Evolutionary conservation across 2,113 vertebrate species (phyloP).

Genomic region (Sapajus apella): DNA sequence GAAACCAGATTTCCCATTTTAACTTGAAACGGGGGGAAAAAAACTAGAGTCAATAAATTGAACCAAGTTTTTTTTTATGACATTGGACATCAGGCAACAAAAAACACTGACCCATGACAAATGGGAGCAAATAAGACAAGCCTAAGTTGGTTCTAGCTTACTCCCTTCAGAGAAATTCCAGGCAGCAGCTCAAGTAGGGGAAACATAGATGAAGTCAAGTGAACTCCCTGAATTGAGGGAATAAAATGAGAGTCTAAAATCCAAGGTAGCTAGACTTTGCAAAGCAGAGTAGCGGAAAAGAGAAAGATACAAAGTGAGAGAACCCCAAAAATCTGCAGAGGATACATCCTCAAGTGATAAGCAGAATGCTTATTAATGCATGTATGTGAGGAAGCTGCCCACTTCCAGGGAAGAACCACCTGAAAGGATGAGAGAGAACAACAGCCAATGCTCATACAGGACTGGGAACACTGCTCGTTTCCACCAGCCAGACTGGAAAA

Average conservation of each 20-base stretch:
- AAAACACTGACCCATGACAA: background rate
- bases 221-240: background rate
- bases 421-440: background rate
- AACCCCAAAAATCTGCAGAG: background rate
- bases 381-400: background rate
- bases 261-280: background rate
- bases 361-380: background rate
- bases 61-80: background rate
- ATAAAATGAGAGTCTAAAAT: background rate
- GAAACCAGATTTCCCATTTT: background rate
- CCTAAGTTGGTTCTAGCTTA: background rate
- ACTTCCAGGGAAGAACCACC: background rate
- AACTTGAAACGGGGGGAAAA: background rate
- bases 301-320: background rate
- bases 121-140: background rate
- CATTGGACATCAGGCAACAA: background rate
- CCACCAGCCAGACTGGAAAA: background rate
- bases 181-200: background rate
- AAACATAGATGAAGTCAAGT: background rate
- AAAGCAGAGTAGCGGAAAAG: background rate
- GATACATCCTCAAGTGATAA: background rate
- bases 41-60: background rate
- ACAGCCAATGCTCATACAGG: background rate
- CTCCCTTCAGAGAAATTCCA: background rate
- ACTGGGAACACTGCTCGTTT: background rate